Conservation (phyloP, 2,113 vertebrate species). For the Antigone vipio region DNA sequence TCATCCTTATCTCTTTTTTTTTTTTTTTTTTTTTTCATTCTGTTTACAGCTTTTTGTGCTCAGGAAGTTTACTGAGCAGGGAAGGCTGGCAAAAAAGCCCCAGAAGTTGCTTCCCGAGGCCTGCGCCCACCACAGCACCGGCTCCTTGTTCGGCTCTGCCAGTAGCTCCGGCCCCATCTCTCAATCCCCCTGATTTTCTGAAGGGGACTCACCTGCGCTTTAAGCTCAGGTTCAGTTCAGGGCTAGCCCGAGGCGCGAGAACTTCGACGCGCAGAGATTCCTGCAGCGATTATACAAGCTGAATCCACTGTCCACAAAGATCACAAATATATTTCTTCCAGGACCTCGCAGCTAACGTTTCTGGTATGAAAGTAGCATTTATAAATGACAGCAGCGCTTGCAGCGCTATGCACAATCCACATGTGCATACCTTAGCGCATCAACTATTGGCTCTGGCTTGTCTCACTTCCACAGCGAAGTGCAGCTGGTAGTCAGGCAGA, state of each 20-base stretch:
- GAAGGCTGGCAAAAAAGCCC: not conserved
- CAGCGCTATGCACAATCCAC: not conserved
- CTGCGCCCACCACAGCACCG: not conserved
- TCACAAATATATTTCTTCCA: not conserved
- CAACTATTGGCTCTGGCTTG: not conserved
- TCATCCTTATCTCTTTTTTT: not conserved
- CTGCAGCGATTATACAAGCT: not conserved
- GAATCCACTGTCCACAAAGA: not conserved
- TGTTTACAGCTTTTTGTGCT: not conserved
- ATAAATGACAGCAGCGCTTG: not conserved
- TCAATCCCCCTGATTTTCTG: not conserved
- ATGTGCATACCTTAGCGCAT: not conserved
- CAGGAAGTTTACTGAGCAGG: not conserved
- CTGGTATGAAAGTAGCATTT: not conserved
- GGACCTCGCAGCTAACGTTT: not conserved
- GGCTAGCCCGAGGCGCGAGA: not conserved
- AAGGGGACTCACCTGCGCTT: not conserved
- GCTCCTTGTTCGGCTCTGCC: not conserved
- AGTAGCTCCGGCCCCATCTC: not conserved
- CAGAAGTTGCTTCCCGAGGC: rapidly evolving
- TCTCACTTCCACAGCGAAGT: not conserved
- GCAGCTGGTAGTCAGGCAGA: not conserved
- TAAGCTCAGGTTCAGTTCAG: not conserved
- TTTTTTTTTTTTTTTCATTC: not conserved
- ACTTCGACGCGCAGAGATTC: not conserved